Evolutionary conservation across 2,888 invertebrate genomes (phyloP).

Genomic region (Globia sparganii): DNA sequence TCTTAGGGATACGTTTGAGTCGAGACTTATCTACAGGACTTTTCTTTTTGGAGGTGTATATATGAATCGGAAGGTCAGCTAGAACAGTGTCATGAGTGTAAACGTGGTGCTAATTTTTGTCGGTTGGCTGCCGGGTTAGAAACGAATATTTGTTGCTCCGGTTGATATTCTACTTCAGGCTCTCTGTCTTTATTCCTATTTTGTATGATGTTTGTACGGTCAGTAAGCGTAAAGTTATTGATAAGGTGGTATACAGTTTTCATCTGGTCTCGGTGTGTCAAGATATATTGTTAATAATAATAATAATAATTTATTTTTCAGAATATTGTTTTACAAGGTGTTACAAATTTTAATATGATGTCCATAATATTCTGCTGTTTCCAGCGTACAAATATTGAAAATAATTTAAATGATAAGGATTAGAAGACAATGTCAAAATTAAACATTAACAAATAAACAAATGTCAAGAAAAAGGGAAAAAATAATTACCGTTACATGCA

Average conservation of each 20-base stretch:
- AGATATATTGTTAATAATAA: conserved; percentile 7
- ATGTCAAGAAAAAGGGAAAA: too few species aligned
- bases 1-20: background rate
- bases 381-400: too few species aligned
- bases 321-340: too few species aligned
- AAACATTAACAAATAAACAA: too few species aligned
- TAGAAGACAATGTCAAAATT: too few species aligned
- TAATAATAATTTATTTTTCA: too few species aligned
- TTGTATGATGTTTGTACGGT: conserved; percentile 10
- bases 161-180: conserved; percentile 15
- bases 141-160: conserved; percentile 16
- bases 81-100: conserved; percentile 14
- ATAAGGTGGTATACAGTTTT: conserved; percentile 3
- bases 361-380: too few species aligned
- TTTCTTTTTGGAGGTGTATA: background rate
- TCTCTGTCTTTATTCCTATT: conserved; percentile 22
- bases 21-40: conserved; percentile 11
- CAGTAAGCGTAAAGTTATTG: background rate
- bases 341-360: too few species aligned
- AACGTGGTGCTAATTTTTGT: conserved; percentile 15
- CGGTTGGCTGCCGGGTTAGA: conserved; percentile 3
- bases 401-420: too few species aligned
- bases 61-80: conserved; percentile 15
- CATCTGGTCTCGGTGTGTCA: conserved; percentile 4
- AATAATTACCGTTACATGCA: too few species aligned